Evolutionary conservation across 1,140 invertebrate species (phyloP).

Genomic region (Magallana gigas): DNA sequence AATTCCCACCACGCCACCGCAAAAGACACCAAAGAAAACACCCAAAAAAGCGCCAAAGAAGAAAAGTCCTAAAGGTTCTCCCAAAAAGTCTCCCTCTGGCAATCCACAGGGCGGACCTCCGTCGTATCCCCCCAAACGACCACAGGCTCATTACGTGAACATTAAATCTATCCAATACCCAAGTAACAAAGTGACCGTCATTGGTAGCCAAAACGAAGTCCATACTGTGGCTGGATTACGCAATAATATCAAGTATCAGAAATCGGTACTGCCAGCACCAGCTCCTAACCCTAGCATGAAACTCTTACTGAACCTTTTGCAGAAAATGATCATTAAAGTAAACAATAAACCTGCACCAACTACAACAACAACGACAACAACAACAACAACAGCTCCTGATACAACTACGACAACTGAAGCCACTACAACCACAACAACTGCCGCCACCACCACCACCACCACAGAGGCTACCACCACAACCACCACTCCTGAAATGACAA

Average conservation of each 20-base stretch:
- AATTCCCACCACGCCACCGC: not conserved
- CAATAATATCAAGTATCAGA: not conserved
- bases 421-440: not conserved
- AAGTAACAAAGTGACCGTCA: not conserved
- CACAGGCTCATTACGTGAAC: not conserved
- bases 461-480: slow-evolving; percentile 15
- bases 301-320: not conserved
- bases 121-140: not conserved
- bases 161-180: slow-evolving; percentile 10
- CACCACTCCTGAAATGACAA: not conserved
- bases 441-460: not conserved
- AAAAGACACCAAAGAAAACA: not conserved
- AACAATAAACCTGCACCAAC: not conserved
- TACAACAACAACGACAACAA: not conserved
- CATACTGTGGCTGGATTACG: not conserved
- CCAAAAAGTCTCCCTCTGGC: not conserved
- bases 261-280: not conserved
- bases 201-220: not conserved
- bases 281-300: not conserved
- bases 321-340: slow-evolving; percentile 16
- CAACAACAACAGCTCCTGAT: not conserved
- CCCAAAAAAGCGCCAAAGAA: slow-evolving; percentile 3
- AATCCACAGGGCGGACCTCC: not conserved
- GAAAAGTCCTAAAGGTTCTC: slow-evolving; percentile 7
- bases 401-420: not conserved